These are phyloP conservation scores for Gymnoscelis rufifasciata DNA, from an alignment of 2,888 invertebrate species.

Conservation along the genomic window DNA sequence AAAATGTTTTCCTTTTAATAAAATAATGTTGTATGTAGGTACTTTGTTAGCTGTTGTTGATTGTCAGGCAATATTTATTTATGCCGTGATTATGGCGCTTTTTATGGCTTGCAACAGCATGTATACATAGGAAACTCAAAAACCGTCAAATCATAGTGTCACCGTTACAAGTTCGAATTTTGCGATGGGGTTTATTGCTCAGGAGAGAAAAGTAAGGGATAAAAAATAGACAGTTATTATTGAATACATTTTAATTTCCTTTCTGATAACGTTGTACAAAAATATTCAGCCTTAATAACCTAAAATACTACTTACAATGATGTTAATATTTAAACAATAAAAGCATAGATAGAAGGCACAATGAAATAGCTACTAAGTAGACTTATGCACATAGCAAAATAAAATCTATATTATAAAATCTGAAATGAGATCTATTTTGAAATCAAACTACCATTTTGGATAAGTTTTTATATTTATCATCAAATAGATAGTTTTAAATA, in stretches of 20 bases:
- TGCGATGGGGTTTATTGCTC: too few relatives aligned
- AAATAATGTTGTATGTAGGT: too few relatives aligned
- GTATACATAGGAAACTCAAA: too few relatives aligned
- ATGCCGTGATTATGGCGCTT: too few relatives aligned
- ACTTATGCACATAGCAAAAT: slow-evolving; percentile 4
- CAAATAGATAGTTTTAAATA: slow-evolving; percentile 14
- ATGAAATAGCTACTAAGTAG: slow-evolving; percentile 1
- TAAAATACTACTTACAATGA: slow-evolving; percentile 8
- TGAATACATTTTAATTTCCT: slow-evolving; percentile 20
- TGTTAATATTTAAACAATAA: slow-evolving; percentile 1
- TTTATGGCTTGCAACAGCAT: too few relatives aligned
- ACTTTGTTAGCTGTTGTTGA: too few relatives aligned
- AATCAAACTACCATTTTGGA: slow-evolving; percentile 29
- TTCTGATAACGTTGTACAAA: slow-evolving; percentile 20
- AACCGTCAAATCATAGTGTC: too few relatives aligned
- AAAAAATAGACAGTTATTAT: slow-evolving; percentile 10
- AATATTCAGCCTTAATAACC: slow-evolving; percentile 20
- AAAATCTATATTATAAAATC: slow-evolving; percentile 33
- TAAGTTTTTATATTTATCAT: slow-evolving; percentile 1
- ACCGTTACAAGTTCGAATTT: too few relatives aligned
- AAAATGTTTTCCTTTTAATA: too few relatives aligned
- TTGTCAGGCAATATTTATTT: too few relatives aligned
- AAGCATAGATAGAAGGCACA: slow-evolving; percentile 2
- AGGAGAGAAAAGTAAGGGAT: too few relatives aligned
- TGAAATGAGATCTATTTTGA: slow-evolving; percentile 61